These are phyloP conservation scores for Conopomorpha cramerella DNA, from an alignment of 1,140 invertebrate genomes.

Conservation along the genomic window DNA sequence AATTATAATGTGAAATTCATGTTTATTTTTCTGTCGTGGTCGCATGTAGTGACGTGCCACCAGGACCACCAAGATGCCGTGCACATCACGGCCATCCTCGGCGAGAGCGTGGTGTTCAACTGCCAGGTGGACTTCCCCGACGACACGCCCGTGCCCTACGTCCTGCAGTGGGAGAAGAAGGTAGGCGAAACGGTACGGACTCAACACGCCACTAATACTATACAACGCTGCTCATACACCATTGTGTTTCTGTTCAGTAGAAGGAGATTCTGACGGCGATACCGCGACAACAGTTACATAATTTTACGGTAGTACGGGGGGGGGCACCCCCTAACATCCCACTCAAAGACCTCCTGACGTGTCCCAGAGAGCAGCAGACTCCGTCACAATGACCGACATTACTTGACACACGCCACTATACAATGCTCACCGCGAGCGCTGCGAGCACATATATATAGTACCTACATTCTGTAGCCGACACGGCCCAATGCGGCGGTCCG, in stretches of 20 bases:
- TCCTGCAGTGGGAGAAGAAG: conserved; percentile 98
- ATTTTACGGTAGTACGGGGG: no score
- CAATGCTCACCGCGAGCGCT: no score
- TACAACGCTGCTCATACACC: conserved; percentile 57
- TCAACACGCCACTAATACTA: conserved; percentile 71
- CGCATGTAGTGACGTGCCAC: conserved; percentile 56
- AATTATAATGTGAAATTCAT: no score
- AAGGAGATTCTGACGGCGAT: conserved; percentile 46
- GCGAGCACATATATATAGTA: no score
- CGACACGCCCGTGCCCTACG: conserved; percentile 92
- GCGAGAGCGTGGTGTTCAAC: conserved; percentile 94
- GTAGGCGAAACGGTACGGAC: conserved; percentile 92
- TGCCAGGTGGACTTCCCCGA: conserved; percentile 95
- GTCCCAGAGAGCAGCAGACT: conserved; percentile 63
- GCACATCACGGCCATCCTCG: conserved; percentile 93
- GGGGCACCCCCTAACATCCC: no score
- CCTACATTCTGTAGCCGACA: no score
- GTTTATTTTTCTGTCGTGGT: no score
- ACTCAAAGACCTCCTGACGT: conserved; percentile 59
- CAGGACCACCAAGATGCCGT: conserved; percentile 84
- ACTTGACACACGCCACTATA: conserved; percentile 52
- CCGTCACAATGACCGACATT: no score
- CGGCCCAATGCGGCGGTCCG: neutral
- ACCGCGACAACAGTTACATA: conserved; percentile 47
- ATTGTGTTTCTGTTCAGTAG: conserved; percentile 58